These are phyloP conservation scores for Tryphoninae sp. DNA, from an alignment of 2,888 invertebrate genomes.

Conservation along the genomic window DNA sequence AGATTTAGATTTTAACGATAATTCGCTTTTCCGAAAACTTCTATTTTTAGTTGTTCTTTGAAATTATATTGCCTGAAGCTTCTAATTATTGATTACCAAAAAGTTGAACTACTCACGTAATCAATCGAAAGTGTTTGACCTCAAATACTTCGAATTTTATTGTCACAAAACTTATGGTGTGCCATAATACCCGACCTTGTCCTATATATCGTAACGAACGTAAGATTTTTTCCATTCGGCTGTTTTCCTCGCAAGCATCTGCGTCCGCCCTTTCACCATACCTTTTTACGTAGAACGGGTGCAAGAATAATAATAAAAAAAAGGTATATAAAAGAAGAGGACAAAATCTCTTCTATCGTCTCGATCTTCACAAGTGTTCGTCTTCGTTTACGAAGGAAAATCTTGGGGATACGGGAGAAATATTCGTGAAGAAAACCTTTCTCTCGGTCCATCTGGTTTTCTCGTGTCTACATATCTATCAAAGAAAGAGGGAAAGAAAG, in stretches of 20 bases:
- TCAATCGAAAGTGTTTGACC: too few species aligned
- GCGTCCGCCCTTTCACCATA: conserved; percentile 1
- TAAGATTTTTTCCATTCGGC: neutral
- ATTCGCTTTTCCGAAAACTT: too few species aligned
- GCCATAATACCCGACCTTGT: too few species aligned
- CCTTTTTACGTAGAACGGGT: conserved; percentile 21
- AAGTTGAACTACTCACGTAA: too few species aligned
- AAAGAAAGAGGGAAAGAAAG: too few species aligned
- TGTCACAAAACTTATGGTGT: too few species aligned
- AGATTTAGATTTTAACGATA: too few species aligned
- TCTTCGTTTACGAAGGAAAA: conserved; percentile 21
- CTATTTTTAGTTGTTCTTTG: too few species aligned
- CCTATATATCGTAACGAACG: conserved; percentile 1
- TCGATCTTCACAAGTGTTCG: conserved; percentile 40
- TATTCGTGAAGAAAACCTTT: neutral
- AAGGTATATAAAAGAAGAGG: neutral
- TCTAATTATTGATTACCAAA: too few species aligned
- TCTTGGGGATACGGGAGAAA: too few species aligned
- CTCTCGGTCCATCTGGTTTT: conserved; percentile 4
- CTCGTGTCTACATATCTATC: conserved; percentile 4
- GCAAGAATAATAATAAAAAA: neutral
- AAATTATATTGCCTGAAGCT: too few species aligned
- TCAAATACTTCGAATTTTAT: too few species aligned
- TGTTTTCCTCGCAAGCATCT: neutral
- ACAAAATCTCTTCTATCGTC: conserved; percentile 19